phyloP scores from a whole-genome alignment of 2,113 vertebrate genomes.

The Deroptyus accipitrinus region DNA sequence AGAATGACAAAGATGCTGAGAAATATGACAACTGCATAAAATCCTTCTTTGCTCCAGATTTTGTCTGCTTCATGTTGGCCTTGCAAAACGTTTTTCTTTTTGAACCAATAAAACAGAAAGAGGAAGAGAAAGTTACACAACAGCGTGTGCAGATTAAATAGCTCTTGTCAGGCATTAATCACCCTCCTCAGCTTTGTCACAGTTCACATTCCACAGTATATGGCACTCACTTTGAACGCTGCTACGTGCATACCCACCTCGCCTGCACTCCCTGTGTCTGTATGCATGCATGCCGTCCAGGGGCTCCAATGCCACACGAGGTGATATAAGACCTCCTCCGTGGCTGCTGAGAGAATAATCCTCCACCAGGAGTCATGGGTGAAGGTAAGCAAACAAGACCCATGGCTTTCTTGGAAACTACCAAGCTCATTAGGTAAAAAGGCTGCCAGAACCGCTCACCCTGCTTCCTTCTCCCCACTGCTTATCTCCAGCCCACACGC shows the following conservation, averaged over 20 bases:
- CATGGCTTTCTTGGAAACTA: slow-evolving; percentile 13
- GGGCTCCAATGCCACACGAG: rapidly evolving
- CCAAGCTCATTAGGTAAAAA: slow-evolving; percentile 31
- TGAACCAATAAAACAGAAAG: slow-evolving; percentile 48
- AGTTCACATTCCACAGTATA: not conserved
- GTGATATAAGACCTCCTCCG: not conserved
- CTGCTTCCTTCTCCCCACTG: not conserved
- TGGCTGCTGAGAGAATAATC: not conserved
- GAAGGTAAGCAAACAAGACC: not conserved
- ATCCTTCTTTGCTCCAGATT: slow-evolving; percentile 90
- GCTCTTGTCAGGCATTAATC: slow-evolving; percentile 38
- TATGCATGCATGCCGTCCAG: rapidly evolving
- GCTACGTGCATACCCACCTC: not conserved
- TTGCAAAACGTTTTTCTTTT: slow-evolving; percentile 93
- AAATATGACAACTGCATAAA: slow-evolving; percentile 90
- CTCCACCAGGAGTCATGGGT: not conserved
- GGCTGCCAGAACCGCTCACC: not conserved
- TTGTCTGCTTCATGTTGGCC: slow-evolving; percentile 86
- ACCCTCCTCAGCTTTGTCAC: slow-evolving; percentile 43
- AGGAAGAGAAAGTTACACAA: slow-evolving; percentile 64
- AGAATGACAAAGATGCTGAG: slow-evolving; percentile 93
- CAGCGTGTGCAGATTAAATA: slow-evolving; percentile 4
- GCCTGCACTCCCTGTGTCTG: not conserved
- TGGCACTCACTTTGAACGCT: not conserved
- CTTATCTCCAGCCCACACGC: slow-evolving; percentile 6